Percentiles rank a stretch among this genome's conserved stretches.
phyloP scores from a whole-genome alignment of 2,113 vertebrate species.

The Mirza zaza region DNA sequence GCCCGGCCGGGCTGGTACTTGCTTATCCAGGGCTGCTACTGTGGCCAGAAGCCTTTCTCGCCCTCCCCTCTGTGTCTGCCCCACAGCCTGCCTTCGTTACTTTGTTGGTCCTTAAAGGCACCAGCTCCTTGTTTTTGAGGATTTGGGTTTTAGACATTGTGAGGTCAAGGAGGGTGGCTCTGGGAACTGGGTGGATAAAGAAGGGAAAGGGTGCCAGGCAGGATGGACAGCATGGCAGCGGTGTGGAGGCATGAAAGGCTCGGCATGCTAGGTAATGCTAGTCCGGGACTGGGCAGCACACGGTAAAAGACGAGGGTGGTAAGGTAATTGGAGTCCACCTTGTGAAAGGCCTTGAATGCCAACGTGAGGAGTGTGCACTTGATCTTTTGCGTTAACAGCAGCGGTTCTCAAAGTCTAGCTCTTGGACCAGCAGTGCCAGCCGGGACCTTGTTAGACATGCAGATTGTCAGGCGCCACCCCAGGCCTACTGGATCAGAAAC shows the following conservation, averaged over 20 bases:
- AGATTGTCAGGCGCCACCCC: not conserved
- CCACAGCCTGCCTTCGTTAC: fast-evolving
- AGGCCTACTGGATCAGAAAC: not conserved
- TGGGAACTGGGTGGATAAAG: not conserved
- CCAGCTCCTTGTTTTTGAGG: not conserved
- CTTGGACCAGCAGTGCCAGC: not conserved
- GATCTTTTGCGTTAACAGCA: not conserved
- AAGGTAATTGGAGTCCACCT: not conserved
- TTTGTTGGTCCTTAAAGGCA: not conserved
- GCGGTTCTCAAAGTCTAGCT: not conserved
- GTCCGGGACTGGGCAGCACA: not conserved
- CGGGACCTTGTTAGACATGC: not conserved
- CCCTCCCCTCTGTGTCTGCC: not conserved
- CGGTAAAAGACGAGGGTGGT: not conserved
- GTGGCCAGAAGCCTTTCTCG: fast-evolving
- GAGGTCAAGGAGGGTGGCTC: not conserved
- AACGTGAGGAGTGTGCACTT: not conserved
- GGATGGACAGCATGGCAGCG: fast-evolving
- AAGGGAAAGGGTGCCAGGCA: not conserved
- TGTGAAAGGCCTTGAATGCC: not conserved
- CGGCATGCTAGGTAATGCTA: fast-evolving
- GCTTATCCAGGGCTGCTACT: not conserved
- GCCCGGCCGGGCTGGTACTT: too few species aligned
- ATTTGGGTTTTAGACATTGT: not conserved
- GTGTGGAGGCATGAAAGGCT: not conserved